Percentiles rank a stretch among this genome's conserved stretches.
Evolutionary conservation across 2,888 invertebrate genomes (phyloP).

Genomic region (Mesorhabditis spiculigera): DNA sequence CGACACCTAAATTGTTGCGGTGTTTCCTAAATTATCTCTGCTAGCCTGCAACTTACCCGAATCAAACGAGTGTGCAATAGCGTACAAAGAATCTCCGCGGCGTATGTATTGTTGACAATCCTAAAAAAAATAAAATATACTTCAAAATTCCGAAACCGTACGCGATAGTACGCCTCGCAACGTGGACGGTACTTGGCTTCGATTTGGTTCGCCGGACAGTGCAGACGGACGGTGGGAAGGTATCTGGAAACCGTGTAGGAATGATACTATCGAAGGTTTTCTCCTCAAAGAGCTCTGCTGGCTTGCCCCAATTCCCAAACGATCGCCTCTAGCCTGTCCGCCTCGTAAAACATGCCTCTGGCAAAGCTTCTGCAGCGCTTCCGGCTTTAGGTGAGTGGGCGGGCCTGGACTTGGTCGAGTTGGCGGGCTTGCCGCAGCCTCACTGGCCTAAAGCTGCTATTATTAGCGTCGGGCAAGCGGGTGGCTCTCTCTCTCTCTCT

Average conservation of each 20-base stretch:
- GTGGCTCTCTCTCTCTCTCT: too few species aligned
- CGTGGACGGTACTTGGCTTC: slow-evolving; percentile 32
- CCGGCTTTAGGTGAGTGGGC: too few species aligned
- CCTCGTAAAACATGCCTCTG: too few species aligned
- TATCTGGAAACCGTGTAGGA: slow-evolving; percentile 12
- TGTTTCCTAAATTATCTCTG: slow-evolving; percentile 7
- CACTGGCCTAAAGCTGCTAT: too few species aligned
- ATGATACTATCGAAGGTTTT: neutral
- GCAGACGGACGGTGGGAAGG: slow-evolving; percentile 33
- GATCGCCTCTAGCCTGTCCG: too few species aligned
- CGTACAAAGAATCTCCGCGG: slow-evolving; percentile 44
- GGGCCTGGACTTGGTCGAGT: too few species aligned
- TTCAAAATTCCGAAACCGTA: slow-evolving; percentile 1
- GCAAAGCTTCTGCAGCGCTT: too few species aligned
- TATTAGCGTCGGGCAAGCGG: too few species aligned
- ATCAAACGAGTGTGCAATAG: slow-evolving; percentile 40
- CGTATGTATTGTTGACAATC: slow-evolving; percentile 45
- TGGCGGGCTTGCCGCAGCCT: too few species aligned
- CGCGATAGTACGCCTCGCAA: slow-evolving; percentile 46
- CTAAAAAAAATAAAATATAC: slow-evolving; percentile 11
- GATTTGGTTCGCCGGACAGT: slow-evolving; percentile 29
- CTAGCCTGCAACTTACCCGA: slow-evolving; percentile 22
- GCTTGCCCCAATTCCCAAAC: too few species aligned
- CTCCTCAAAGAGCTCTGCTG: too few species aligned
- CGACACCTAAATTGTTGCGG: slow-evolving; percentile 21